These are phyloP conservation scores for Eretmochelys imbricata DNA, from an alignment of 2,113 vertebrate species.

Conservation along the genomic window DNA sequence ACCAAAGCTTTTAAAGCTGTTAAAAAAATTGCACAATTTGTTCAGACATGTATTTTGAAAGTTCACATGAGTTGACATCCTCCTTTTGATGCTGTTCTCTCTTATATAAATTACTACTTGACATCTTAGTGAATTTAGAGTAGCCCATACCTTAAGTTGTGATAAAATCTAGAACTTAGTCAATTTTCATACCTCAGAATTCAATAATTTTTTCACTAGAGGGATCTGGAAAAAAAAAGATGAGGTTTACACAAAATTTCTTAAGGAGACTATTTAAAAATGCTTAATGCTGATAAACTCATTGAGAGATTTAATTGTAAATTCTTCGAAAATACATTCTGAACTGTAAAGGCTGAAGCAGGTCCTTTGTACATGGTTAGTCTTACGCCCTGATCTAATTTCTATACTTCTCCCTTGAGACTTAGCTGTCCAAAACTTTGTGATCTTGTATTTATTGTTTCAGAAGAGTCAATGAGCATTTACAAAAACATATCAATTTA, in stretches of 20 bases:
- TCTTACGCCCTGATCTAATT: neutral
- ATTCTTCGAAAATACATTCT: neutral
- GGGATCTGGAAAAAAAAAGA: neutral
- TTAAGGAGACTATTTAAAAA: neutral
- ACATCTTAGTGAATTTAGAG: neutral
- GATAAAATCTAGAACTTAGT: neutral
- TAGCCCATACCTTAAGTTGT: neutral
- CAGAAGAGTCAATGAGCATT: neutral
- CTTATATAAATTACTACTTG: neutral
- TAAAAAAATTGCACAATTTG: neutral
- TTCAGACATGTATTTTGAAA: slow-evolving; percentile 12
- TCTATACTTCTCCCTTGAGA: neutral
- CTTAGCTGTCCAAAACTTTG: neutral
- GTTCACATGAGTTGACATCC: neutral
- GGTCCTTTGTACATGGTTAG: neutral
- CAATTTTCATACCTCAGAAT: neutral
- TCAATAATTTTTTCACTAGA: neutral
- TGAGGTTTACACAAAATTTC: neutral
- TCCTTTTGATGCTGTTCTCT: neutral
- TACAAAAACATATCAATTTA: neutral
- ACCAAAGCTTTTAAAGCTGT: neutral
- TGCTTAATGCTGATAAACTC: neutral
- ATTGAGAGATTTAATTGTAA: neutral
- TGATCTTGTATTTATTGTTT: too few relatives aligned
- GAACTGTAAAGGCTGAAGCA: neutral